Percentiles rank a stretch among this genome's conserved stretches.
Conservation (phyloP, 2,797 vertebrate species). For the Girardinus metallicus region DNA sequence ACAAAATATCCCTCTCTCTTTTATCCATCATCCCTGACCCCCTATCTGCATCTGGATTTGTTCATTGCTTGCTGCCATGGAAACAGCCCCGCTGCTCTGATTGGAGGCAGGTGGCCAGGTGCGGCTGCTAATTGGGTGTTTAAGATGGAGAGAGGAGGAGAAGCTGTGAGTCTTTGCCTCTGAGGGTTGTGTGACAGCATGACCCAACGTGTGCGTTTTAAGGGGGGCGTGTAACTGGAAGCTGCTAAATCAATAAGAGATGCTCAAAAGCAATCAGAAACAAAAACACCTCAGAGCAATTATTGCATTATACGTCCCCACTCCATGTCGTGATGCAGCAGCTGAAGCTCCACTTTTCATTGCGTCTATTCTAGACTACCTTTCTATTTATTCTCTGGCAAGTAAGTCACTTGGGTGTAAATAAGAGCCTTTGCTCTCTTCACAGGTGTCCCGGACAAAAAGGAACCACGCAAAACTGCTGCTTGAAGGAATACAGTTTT, state of each 20-base stretch:
- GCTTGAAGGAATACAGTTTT: conserved; percentile 8
- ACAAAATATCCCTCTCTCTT: conserved; percentile 22
- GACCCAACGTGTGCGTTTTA: conserved; percentile 33
- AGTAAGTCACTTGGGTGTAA: conserved; percentile 7
- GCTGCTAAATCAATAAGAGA: conserved; percentile 57
- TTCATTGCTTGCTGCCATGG: conserved; percentile 52
- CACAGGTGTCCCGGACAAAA: neutral
- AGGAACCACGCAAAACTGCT: neutral
- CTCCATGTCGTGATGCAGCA: conserved; percentile 32
- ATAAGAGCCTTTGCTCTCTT: conserved; percentile 10
- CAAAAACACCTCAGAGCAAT: conserved; percentile 33
- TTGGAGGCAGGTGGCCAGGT: conserved; percentile 79
- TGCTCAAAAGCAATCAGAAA: conserved; percentile 53
- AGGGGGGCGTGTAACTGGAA: conserved; percentile 45
- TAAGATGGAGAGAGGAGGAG: conserved; percentile 67
- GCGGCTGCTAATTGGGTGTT: conserved; percentile 67
- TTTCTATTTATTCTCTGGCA: conserved; percentile 8
- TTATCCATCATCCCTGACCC: conserved; percentile 46
- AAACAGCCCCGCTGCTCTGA: conserved; percentile 57
- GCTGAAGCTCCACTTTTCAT: conserved; percentile 40
- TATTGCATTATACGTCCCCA: conserved; percentile 43
- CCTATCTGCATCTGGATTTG: conserved; percentile 44
- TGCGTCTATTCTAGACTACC: conserved; percentile 31
- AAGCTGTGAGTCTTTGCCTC: conserved; percentile 44
- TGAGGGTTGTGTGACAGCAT: conserved; percentile 16